Conservation (phyloP, 2,797 vertebrate species). For the Paramormyrops hopkinsi region DNA sequence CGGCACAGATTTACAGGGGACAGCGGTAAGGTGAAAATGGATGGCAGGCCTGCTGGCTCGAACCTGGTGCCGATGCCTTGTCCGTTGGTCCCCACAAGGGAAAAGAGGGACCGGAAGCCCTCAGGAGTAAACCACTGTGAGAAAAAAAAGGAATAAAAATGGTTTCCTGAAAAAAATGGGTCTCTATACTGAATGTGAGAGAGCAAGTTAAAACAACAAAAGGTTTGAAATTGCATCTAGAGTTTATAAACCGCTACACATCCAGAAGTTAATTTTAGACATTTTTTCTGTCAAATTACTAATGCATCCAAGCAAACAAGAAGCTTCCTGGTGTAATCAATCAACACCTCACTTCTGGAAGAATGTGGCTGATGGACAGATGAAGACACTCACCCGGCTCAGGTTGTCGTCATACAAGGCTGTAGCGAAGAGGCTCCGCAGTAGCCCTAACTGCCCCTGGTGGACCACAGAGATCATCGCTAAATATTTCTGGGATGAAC, state of each 20-base stretch:
- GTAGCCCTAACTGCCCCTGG: slow-evolving; percentile 82
- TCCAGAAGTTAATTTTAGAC: background rate
- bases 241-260: background rate
- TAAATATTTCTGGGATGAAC: background rate
- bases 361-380: background rate
- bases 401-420: slow-evolving; percentile 82
- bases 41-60: background rate
- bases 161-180: background rate
- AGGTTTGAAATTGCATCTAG: background rate
- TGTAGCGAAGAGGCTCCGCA: slow-evolving; percentile 73
- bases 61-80: slow-evolving; percentile 99
- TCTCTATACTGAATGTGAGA: background rate
- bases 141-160: background rate
- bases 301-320: background rate
- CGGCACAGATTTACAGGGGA: background rate
- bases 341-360: background rate
- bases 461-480: background rate
- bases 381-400: slow-evolving; percentile 68
- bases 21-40: background rate
- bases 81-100: slow-evolving; percentile 91
- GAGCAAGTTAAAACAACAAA: background rate
- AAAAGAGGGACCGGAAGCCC: slow-evolving; percentile 88
- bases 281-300: background rate
- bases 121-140: slow-evolving; percentile 91
- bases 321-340: background rate